A percentile compares a stretch with the other conserved stretches of the same genome.
These are phyloP conservation scores for Reticulitermes lucifugus DNA, from an alignment of 2,888 invertebrate genomes.

Conservation along the genomic window DNA sequence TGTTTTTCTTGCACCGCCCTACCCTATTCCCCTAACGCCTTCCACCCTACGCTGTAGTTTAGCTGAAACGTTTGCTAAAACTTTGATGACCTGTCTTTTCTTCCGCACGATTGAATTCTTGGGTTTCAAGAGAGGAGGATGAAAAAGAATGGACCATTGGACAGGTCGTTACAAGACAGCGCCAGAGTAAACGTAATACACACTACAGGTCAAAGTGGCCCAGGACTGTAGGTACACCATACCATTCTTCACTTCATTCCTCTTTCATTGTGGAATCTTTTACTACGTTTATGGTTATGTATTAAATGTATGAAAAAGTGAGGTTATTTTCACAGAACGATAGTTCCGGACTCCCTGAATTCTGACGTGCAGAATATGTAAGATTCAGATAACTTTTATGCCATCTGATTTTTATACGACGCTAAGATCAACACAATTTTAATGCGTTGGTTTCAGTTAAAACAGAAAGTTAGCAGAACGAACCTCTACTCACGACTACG, in stretches of 20 bases:
- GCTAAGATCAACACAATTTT: too few species aligned
- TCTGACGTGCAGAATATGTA: too few species aligned
- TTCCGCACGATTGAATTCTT: constrained; percentile 49
- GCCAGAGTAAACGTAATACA: constrained; percentile 8
- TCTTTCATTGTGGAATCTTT: background rate
- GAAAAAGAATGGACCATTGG: constrained; percentile 10
- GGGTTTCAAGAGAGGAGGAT: constrained; percentile 6
- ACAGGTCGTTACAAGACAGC: constrained; percentile 9
- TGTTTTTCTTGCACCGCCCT: background rate
- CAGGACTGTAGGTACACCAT: background rate
- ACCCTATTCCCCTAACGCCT: constrained; percentile 26
- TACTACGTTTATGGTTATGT: too few species aligned
- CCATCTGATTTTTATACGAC: too few species aligned
- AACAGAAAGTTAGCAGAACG: too few species aligned
- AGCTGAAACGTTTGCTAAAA: constrained; percentile 49
- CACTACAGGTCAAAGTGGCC: background rate
- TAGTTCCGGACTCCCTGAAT: too few species aligned
- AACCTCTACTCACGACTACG: too few species aligned
- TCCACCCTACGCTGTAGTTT: constrained; percentile 17
- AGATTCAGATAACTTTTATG: too few species aligned
- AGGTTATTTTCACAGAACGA: too few species aligned
- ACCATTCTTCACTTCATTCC: background rate
- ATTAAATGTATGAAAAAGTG: too few species aligned
- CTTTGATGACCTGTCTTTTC: constrained; percentile 51
- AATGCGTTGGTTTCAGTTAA: too few species aligned